A percentile compares a stretch with the other conserved stretches of the same genome.
Evolutionary conservation across 2,113 vertebrate species (phyloP).

Genomic region (Desmodus rotundus): DNA sequence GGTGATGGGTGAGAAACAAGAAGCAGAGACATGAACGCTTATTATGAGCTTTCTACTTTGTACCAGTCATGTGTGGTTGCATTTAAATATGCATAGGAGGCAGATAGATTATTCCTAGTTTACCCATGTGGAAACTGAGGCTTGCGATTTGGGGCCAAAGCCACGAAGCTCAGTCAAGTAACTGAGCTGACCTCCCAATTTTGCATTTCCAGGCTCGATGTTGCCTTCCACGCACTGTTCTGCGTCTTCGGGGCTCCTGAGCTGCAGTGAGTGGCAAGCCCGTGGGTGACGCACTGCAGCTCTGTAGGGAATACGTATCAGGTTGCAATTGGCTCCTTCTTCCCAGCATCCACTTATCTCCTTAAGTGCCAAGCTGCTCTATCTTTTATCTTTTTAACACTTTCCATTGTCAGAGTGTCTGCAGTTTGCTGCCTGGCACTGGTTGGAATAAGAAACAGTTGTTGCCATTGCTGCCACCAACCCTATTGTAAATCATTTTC

Average conservation of each 20-base stretch:
- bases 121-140: not conserved
- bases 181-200: not conserved
- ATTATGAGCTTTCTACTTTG: not conserved
- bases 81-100: not conserved
- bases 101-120: not conserved
- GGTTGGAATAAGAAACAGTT: slow-evolving; percentile 25
- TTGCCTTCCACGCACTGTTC: not conserved
- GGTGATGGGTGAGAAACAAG: not conserved
- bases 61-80: not conserved
- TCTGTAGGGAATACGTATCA: not conserved
- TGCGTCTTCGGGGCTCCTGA: not conserved
- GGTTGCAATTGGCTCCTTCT: slow-evolving; percentile 14
- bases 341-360: slow-evolving; percentile 33
- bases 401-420: slow-evolving; percentile 50
- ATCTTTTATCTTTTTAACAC: slow-evolving; percentile 64
- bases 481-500: not conserved
- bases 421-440: slow-evolving; percentile 26
- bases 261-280: not conserved
- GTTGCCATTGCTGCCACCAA: not conserved
- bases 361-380: slow-evolving; percentile 39
- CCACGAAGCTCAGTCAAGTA: not conserved
- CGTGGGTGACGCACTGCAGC: not conserved
- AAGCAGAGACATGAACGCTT: not conserved
- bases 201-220: not conserved
- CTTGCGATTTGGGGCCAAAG: not conserved